Evolutionary conservation across 2,113 vertebrate genomes (phyloP).

Genomic region (Alouatta palliata): DNA sequence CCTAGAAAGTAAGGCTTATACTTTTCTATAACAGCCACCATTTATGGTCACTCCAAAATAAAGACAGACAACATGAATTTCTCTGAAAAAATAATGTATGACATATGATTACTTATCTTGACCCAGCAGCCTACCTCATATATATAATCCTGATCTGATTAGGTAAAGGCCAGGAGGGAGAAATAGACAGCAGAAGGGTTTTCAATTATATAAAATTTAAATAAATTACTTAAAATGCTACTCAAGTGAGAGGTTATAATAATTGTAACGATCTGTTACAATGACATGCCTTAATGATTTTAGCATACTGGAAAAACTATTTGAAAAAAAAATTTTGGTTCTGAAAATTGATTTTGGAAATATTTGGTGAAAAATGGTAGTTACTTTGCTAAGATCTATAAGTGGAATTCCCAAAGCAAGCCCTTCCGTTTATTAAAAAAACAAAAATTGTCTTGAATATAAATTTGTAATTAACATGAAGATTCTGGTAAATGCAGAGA

Average conservation of each 20-base stretch:
- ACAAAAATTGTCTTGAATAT: slow-evolving; percentile 1
- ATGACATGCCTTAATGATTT: neutral
- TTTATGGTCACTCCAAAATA: slow-evolving; percentile 22
- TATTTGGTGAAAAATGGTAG: slow-evolving; percentile 32
- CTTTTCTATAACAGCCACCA: neutral
- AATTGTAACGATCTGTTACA: slow-evolving; percentile 16
- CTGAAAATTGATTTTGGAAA: slow-evolving; percentile 39
- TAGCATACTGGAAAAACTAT: neutral
- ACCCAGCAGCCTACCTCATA: slow-evolving; percentile 35
- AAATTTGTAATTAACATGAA: slow-evolving; percentile 27
- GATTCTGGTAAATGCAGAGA: slow-evolving; percentile 44
- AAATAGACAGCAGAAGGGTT: slow-evolving; percentile 7
- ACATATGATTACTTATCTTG: slow-evolving; percentile 32
- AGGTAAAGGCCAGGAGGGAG: slow-evolving; percentile 2
- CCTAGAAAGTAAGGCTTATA: slow-evolving; percentile 55
- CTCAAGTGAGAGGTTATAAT: slow-evolving; percentile 33
- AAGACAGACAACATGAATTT: slow-evolving; percentile 48
- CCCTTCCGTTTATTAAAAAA: neutral
- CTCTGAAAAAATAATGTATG: slow-evolving; percentile 42
- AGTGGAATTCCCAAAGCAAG: slow-evolving; percentile 53
- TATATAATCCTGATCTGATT: slow-evolving; percentile 46
- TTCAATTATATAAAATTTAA: neutral
- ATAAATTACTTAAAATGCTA: slow-evolving; percentile 48
- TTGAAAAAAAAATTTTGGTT: slow-evolving; percentile 36
- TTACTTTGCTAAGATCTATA: slow-evolving; percentile 59